Base-by-base conservation (phyloP, 1,140 invertebrate genomes). In the Phthorimaea operculella region DNA sequence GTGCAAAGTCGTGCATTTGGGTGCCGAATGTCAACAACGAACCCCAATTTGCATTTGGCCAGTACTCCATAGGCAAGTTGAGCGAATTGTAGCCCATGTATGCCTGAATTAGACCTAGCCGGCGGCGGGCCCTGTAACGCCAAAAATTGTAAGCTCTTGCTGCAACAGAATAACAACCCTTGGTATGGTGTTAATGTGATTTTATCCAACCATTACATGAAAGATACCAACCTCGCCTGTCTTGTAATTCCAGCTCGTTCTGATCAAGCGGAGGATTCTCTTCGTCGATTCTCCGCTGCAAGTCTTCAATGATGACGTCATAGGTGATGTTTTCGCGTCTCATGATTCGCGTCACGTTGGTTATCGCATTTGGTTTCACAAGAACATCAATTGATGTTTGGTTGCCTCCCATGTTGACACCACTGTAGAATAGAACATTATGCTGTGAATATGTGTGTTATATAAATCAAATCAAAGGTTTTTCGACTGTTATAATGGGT, bases 261-360 rank as follows among this genome's bases (percentile, higher is more conserved):
- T 90, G 87, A 8, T 89, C 87, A 1, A 89, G 78, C 0, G 87
- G 83, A 18, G 92, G 91, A 81, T 94, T 95, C 81, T 94, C 93
- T 58, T 89, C 87, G 62, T 94, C 89, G 33, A 95, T 94, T 7
- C 90, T 90, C 60, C 88, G 87, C 72, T 95, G 92, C 17, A 95
- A 64, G 78, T 94, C 90, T 11, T 90, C 87, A 64, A 94, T 93
- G 9, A 93, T 74, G 1, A 94, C 78, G 7, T 90, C 85, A 59
- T 89, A 93, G 8, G 87, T 76, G 45, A 93, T 89, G 42, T 87
- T 87, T 17, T 89, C 86, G 1, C 84, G 66, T 12, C 79, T 80
- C 6, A 91, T 83, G 21, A 83, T 72, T 52, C 86, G 70, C 51
- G 86, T 85, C 2, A 90, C 88, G 57, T 87, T 88, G 52, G 84